A percentile compares a stretch with the other conserved stretches of the same genome.
phyloP scores from a whole-genome alignment of 2,113 vertebrate species.

The human region GRCh38 chr2:140695501-140696000 shows the following conservation, averaged over 20 bases:
- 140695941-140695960: background rate
- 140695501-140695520: background rate
- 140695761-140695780: background rate
- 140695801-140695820: background rate
- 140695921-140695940: background rate
- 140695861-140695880: background rate
- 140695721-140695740: background rate
- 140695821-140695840: background rate
- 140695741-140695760: background rate
- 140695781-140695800: background rate
- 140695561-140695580: background rate
- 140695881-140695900: background rate
- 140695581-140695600: background rate
- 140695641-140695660: background rate
- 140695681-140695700: background rate
- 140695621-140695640: background rate
- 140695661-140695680: background rate
- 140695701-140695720: background rate
- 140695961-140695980: background rate
- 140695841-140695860: background rate
- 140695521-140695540: background rate
- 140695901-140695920: background rate
- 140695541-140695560: background rate
- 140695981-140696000: background rate
- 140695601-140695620: background rate